These are phyloP conservation scores for Macrocentrus cingulum DNA, from an alignment of 1,140 invertebrate species.

Conservation along the genomic window DNA sequence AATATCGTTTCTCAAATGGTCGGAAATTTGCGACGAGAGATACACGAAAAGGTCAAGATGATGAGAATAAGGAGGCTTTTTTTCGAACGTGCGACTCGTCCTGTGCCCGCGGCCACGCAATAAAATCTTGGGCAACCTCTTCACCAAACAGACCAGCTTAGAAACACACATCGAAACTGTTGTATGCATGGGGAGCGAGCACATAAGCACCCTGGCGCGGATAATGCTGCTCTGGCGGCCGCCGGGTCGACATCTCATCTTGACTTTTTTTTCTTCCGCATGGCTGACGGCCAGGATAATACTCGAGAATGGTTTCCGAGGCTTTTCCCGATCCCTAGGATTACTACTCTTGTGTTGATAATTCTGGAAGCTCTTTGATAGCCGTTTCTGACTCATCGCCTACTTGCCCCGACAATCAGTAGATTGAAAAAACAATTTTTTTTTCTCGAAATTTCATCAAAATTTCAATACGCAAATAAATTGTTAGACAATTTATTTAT, in stretches of 20 bases:
- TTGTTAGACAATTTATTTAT: no score
- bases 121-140: conserved; percentile 2
- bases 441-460: no score
- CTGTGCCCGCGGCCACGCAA: not conserved
- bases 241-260: not conserved
- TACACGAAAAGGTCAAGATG: not conserved
- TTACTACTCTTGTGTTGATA: conserved; percentile 18
- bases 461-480: no score
- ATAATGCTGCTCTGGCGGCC: not conserved
- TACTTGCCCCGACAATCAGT: no score
- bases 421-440: no score
- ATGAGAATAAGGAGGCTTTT: no score
- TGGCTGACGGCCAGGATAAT: conserved; percentile 25
- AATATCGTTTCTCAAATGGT: no score
- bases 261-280: not conserved
- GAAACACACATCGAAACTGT: no score
- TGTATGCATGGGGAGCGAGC: no score
- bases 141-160: not conserved
- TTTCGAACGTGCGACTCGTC: conserved; percentile 4
- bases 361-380: not conserved
- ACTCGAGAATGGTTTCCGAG: conserved; percentile 15
- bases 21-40: not conserved
- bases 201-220: no score
- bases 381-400: no score
- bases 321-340: conserved; percentile 12